These are phyloP conservation scores for Dorcus parallelipipedus DNA, from an alignment of 2,888 invertebrate species.

Conservation along the genomic window DNA sequence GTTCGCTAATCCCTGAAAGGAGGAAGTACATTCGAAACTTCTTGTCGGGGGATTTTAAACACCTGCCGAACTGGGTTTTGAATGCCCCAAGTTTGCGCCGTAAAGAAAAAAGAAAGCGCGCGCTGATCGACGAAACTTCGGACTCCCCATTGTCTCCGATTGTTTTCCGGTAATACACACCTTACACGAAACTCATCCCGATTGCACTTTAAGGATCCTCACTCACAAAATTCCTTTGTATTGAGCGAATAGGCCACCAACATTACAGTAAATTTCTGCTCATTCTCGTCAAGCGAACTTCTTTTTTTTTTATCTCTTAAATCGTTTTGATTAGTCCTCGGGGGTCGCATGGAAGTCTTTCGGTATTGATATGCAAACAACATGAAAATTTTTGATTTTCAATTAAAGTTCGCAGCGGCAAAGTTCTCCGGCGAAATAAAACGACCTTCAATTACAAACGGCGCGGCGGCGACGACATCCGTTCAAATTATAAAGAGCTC, in stretches of 20 bases:
- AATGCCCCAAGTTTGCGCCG: constrained; percentile 16
- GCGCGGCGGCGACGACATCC: constrained; percentile 1
- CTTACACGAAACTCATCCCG: background rate
- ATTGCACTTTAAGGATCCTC: no score
- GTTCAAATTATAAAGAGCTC: constrained; percentile 16
- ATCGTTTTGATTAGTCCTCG: no score
- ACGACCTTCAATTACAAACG: constrained; percentile 17
- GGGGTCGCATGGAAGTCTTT: no score
- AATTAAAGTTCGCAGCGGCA: background rate
- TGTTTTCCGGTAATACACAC: background rate
- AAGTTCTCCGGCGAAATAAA: constrained; percentile 2
- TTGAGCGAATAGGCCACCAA: no score
- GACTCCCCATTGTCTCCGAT: background rate
- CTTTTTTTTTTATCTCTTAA: no score
- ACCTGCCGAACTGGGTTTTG: constrained; percentile 22
- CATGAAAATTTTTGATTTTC: no score
- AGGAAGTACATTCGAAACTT: constrained; percentile 22
- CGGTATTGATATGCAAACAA: no score
- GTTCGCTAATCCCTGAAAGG: constrained; percentile 22
- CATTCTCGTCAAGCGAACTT: no score
- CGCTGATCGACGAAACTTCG: background rate
- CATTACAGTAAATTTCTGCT: no score
- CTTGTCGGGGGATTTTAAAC: constrained; percentile 22
- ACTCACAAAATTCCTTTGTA: no score
- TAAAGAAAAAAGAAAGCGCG: background rate